Evolutionary conservation across 1,140 invertebrate species (phyloP).

Genomic region (Cydia pomonella): DNA sequence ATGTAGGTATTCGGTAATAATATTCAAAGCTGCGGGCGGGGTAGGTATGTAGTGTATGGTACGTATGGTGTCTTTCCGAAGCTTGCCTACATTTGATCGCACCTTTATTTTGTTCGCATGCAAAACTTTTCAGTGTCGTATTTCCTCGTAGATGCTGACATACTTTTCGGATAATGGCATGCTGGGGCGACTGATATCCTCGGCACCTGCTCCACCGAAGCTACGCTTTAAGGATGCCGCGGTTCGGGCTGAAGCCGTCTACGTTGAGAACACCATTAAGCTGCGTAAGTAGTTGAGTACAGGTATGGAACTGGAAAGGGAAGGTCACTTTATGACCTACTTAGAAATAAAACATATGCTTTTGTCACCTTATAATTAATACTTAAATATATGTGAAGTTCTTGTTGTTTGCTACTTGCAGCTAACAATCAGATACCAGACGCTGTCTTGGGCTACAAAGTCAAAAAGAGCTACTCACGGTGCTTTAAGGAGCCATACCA

Average conservation of each 20-base stretch:
- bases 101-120: too few species aligned
- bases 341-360: background rate
- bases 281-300: background rate
- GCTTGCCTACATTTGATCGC: too few species aligned
- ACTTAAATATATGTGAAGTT: too few species aligned
- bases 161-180: background rate
- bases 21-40: too few species aligned
- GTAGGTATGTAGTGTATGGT: too few species aligned
- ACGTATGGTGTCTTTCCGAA: too few species aligned
- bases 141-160: background rate
- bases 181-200: background rate
- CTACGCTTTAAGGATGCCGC: background rate
- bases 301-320: background rate
- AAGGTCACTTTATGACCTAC: too few species aligned
- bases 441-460: background rate
- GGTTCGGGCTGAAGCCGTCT: background rate
- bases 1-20: too few species aligned
- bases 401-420: background rate
- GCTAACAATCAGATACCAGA: background rate
- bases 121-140: too few species aligned
- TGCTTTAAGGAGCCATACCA: background rate
- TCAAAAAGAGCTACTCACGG: background rate
- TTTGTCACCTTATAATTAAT: background rate
- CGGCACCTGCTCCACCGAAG: background rate
- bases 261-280: background rate